A percentile compares a stretch with the other conserved stretches of the same genome.
phyloP scores from a whole-genome alignment of 2,888 invertebrate genomes.

The Lasioglossum lativentre region DNA sequence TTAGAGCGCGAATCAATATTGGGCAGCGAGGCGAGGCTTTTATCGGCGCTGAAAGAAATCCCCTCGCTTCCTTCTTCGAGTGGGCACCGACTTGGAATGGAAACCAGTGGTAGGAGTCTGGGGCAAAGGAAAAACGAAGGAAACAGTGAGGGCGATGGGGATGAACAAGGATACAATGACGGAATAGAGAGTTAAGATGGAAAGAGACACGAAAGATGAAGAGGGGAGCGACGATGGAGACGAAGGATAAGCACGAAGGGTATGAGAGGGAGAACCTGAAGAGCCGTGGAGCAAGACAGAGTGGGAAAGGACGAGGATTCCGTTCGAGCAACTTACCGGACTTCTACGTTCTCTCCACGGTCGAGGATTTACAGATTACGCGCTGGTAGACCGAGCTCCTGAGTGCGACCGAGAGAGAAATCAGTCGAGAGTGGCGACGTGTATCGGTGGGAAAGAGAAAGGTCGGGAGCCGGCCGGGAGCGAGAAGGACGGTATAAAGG shows the following conservation, averaged over 20 bases:
- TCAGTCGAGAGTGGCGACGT: conserved; percentile 50
- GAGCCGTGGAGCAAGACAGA: conserved; percentile 52
- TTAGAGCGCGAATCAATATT: conserved; percentile 84
- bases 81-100: conserved; percentile 67
- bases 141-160: conserved; percentile 29
- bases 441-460: conserved; percentile 51
- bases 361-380: conserved; percentile 85
- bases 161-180: conserved; percentile 20
- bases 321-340: conserved; percentile 83
- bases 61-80: conserved; percentile 72
- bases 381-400: conserved; percentile 74
- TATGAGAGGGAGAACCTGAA: conserved; percentile 49
- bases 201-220: conserved; percentile 65
- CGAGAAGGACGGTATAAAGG: conserved; percentile 49
- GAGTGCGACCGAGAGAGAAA: conserved; percentile 63
- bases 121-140: conserved; percentile 66
- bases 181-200: conserved; percentile 49
- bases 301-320: conserved; percentile 74
- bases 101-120: conserved; percentile 49
- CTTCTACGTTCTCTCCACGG: conserved; percentile 81
- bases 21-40: conserved; percentile 83
- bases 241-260: conserved; percentile 60
- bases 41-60: conserved; percentile 83
- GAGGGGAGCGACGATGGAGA: conserved; percentile 64
- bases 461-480: conserved; percentile 41